A percentile compares a stretch with the other conserved stretches of the same genome.
These are phyloP conservation scores for Galaxias olidus DNA, from an alignment of 2,797 vertebrate genomes.

Conservation along the genomic window DNA sequence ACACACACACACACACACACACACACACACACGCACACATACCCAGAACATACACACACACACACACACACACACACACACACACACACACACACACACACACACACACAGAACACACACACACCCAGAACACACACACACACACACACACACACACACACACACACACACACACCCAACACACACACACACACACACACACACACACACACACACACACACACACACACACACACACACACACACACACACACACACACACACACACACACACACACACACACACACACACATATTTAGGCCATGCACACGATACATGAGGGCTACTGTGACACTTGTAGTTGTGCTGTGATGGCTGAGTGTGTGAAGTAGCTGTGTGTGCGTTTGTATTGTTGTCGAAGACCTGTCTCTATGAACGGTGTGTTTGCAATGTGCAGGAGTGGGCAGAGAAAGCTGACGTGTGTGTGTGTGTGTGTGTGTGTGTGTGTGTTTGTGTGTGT, in stretches of 20 bases:
- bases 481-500: neutral
- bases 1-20: conserved; percentile 8
- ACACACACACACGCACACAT: conserved; percentile 25
- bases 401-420: too few relatives aligned
- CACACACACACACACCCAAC: conserved; percentile 7
- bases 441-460: conserved; percentile 13
- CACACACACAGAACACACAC: conserved; percentile 3
- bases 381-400: too few relatives aligned
- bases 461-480: neutral
- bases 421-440: too few relatives aligned
- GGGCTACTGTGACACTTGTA: too few relatives aligned
- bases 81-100: neutral
- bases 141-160: neutral
- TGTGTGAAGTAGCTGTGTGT: too few relatives aligned
- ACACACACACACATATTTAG: conserved; percentile 23
- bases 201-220: conserved; percentile 5
- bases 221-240: conserved; percentile 1
- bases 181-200: conserved; percentile 3
- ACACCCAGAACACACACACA: conserved; percentile 7
- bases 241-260: conserved; percentile 3
- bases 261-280: conserved; percentile 9
- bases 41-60: neutral
- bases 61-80: conserved; percentile 31
- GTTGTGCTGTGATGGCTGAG: too few relatives aligned
- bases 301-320: too few relatives aligned